These are phyloP conservation scores for Paramormyrops hopkinsi DNA, from an alignment of 2,797 vertebrate genomes.

Conservation along the genomic window DNA sequence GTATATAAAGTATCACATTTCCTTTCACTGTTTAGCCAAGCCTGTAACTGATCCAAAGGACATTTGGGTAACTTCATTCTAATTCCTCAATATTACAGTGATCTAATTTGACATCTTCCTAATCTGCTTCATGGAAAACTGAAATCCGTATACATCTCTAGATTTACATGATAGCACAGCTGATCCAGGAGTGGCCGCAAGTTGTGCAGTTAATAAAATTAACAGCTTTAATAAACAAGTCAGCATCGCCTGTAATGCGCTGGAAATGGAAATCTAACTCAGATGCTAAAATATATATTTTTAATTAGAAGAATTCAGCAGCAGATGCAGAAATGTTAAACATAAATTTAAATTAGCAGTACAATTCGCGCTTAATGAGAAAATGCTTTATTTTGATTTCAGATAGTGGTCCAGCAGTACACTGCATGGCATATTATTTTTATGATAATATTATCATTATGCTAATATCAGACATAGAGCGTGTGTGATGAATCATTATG, in stretches of 20 bases:
- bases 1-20: background rate
- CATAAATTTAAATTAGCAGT: background rate
- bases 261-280: background rate
- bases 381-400: background rate
- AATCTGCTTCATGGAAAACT: background rate
- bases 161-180: background rate
- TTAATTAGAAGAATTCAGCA: background rate
- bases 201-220: background rate
- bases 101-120: background rate
- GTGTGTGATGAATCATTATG: background rate
- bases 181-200: background rate
- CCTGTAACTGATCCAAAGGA: background rate
- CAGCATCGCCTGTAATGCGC: background rate
- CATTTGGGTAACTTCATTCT: background rate
- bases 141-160: background rate
- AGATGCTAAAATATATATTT: background rate
- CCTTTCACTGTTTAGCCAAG: background rate
- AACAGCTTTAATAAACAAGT: conserved; percentile 4
- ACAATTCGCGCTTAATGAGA: background rate
- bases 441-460: background rate
- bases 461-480: background rate
- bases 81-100: background rate
- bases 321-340: background rate
- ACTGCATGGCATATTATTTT: background rate
- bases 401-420: background rate